Evolutionary conservation across 1,140 invertebrate genomes (phyloP).

Genomic region (Trachymyrmex septentrionalis): DNA sequence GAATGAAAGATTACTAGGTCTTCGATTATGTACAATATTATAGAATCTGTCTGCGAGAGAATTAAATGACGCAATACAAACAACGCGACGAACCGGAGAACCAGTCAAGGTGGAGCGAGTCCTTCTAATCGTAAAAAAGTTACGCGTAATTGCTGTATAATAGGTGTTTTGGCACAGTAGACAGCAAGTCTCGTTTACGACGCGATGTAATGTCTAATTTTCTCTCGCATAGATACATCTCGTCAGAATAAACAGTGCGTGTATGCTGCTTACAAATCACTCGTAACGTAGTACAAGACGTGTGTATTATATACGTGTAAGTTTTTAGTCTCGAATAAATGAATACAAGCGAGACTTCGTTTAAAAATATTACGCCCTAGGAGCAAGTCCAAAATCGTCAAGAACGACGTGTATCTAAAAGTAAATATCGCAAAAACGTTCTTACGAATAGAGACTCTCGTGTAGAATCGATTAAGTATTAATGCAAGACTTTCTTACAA

Average conservation of each 20-base stretch:
- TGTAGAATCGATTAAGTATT: conserved; percentile 37
- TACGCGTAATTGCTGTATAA: conserved; percentile 7
- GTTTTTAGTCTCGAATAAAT: conserved; percentile 33
- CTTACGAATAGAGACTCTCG: conserved; percentile 39
- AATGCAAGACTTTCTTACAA: conserved; percentile 54
- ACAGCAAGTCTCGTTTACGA: conserved; percentile 31
- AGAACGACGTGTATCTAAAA: conserved; percentile 13
- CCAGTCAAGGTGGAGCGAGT: background rate
- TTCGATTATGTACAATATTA: conserved; percentile 29
- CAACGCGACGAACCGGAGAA: background rate
- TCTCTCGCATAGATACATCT: background rate
- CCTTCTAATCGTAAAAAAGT: conserved; percentile 30
- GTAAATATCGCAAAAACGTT: conserved; percentile 59
- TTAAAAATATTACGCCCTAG: conserved; percentile 33
- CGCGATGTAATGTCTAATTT: background rate
- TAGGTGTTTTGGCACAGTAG: conserved; percentile 66
- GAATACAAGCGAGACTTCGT: conserved; percentile 4
- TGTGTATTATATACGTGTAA: conserved; percentile 26
- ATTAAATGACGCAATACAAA: conserved; percentile 20
- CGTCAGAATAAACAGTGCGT: background rate
- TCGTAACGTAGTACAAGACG: conserved; percentile 5
- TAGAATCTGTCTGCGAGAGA: background rate
- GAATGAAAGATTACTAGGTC: conserved; percentile 24
- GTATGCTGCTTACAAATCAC: conserved; percentile 8
- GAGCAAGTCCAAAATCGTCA: no score